Percentiles rank a stretch among this genome's conserved stretches.
Conservation (phyloP, 2,888 invertebrate genomes). For the Hylaea fasciaria region DNA sequence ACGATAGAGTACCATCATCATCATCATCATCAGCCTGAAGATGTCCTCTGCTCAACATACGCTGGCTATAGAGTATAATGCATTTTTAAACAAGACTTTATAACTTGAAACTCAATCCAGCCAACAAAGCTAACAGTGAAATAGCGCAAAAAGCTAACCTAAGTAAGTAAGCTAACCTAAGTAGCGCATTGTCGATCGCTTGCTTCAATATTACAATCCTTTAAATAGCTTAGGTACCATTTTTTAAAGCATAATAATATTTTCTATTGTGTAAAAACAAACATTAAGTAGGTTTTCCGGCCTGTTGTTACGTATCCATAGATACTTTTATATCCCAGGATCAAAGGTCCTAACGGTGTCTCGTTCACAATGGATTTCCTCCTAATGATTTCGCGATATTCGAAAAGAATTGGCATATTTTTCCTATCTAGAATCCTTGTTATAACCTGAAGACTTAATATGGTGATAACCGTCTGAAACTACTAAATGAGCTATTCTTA, state of each 20-base stretch:
- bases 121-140: too few species aligned
- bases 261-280: slow-evolving; percentile 31
- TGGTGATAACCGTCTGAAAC: too few species aligned
- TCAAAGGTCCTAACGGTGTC: slow-evolving; percentile 64
- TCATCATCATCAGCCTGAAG: too few species aligned
- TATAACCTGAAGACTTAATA: slow-evolving; percentile 8
- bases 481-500: too few species aligned
- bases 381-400: slow-evolving; percentile 53
- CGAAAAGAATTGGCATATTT: slow-evolving; percentile 27
- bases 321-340: slow-evolving; percentile 52
- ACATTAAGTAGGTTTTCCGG: slow-evolving; percentile 40
- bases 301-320: slow-evolving; percentile 55
- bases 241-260: slow-evolving; percentile 31
- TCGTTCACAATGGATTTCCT: slow-evolving; percentile 65
- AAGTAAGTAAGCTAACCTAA: too few species aligned
- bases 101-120: too few species aligned
- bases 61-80: too few species aligned
- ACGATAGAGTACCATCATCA: too few species aligned
- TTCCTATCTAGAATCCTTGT: slow-evolving; percentile 17
- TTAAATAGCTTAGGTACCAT: slow-evolving; percentile 28
- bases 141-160: too few species aligned
- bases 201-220: background rate
- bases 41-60: too few species aligned
- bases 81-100: too few species aligned
- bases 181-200: background rate